These are phyloP conservation scores for Phymastichus coffea DNA, from an alignment of 1,140 invertebrate species.

Conservation along the genomic window DNA sequence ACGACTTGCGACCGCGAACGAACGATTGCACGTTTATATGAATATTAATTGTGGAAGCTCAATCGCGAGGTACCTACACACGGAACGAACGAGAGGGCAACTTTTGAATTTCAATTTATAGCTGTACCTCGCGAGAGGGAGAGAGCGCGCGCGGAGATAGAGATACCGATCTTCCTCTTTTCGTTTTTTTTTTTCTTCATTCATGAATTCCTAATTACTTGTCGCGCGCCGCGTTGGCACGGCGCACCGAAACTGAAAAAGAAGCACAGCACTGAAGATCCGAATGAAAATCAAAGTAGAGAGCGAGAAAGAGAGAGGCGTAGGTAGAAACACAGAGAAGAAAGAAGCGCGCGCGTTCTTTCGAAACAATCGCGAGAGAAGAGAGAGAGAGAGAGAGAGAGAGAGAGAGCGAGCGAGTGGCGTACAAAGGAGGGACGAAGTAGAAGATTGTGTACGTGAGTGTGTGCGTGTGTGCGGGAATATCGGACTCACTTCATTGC, in stretches of 20 bases:
- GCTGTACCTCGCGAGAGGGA: not conserved
- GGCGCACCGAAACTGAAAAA: no score
- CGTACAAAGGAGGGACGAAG: not conserved
- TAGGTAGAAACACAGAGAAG: not conserved
- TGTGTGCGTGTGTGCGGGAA: not conserved
- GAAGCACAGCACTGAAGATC: no score
- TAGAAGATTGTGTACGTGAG: not conserved
- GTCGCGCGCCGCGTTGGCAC: no score
- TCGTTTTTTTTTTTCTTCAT: no score
- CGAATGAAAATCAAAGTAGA: no score
- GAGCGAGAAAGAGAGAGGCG: not conserved
- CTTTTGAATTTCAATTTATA: not conserved
- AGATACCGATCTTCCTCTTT: no score
- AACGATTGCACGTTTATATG: no score
- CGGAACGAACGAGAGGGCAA: not conserved
- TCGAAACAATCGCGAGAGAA: not conserved
- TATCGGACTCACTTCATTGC: constrained; percentile 42
- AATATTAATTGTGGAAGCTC: no score
- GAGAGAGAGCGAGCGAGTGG: not conserved
- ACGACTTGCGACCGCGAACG: no score
- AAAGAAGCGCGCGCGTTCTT: not conserved
- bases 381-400: not conserved
- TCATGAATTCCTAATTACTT: no score
- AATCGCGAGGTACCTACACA: not conserved
- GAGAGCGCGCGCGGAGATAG: not conserved